Evolutionary conservation across 2,797 vertebrate genomes (phyloP).

Genomic region (Dallia pectoralis): DNA sequence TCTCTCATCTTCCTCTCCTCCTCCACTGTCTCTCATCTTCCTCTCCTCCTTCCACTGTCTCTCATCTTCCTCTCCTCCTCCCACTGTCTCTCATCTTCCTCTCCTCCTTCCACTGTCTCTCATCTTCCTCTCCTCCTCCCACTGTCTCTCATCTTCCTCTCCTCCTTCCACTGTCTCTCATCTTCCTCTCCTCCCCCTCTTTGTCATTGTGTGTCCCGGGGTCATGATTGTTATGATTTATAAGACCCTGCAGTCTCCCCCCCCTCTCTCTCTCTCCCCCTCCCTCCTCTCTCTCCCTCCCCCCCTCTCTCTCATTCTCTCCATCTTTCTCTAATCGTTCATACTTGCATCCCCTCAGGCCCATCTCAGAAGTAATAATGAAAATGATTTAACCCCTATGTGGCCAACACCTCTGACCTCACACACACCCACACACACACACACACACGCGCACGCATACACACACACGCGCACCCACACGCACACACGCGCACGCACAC

Average conservation of each 20-base stretch:
- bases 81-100: too few species aligned
- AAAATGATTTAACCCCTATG: constrained; percentile 57
- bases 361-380: constrained; percentile 54
- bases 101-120: too few species aligned
- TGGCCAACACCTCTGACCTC: constrained; percentile 44
- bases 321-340: constrained; percentile 55
- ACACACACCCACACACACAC: constrained; percentile 14
- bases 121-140: not conserved
- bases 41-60: too few species aligned
- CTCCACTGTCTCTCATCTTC: too few species aligned
- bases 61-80: too few species aligned
- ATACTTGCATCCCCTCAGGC: constrained; percentile 58
- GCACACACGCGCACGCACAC: constrained; percentile 11
- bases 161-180: not conserved
- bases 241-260: constrained; percentile 48
- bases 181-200: constrained; percentile 14
- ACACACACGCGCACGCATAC: constrained; percentile 2
- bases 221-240: constrained; percentile 63
- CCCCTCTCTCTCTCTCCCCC: constrained; percentile 27
- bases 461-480: constrained; percentile 12
- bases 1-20: too few species aligned
- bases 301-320: constrained; percentile 46
- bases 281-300: constrained; percentile 28
- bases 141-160: not conserved
- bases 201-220: constrained; percentile 48